Base-by-base conservation (phyloP, 2,888 invertebrate genomes). In the Philonicus albiceps region DNA sequence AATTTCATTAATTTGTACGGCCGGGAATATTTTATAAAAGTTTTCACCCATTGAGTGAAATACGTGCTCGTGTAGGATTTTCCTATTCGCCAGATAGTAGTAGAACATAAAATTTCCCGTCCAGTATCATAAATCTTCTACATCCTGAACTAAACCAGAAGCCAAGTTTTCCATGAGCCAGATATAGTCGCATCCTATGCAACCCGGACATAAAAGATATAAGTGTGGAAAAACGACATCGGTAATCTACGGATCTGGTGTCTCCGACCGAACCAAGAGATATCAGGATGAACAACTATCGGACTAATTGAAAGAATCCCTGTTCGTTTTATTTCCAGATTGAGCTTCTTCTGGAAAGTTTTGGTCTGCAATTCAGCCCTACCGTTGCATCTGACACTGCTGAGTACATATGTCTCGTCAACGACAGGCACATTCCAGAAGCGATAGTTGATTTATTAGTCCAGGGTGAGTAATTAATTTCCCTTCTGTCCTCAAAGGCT, bases 401-500 rank as follows among this genome's bases (percentile, higher is more conserved):
- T 72, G 94, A 95, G 90, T 95, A 95, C 90, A 93, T 94, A 89
- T 95, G 95, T 90, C 93, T 95, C 89, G 95, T 95, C 89, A 95
- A 95, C 92, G 94, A 94, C 91, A 93, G 95, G 75, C 94, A 94
- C 87, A 93, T 94, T 90, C 95, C 95, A 19, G 95, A 95, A 90
- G 94, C 94, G 55, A 93, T 95, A 89, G 93, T 95, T 88, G 93
- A 94, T 90, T 93, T 95, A 89, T 93, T 94, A 89, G 95, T 95
- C 87, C 94, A 95, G 93, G 95, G 95, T 95, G 92, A 93, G 93
- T 90, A 89, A 88, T 89, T 89, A 87, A 84, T 83, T 73, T 85
- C 72, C 43, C 72, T 84, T 64, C 40, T n/a, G 16, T 84, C 13
- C 40, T 84, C 72, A 73, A 73, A 49, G 37, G 73, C 73, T 19